A percentile compares a stretch with the other conserved stretches of the same genome.
Conservation (phyloP, 2,888 invertebrate species). For the Idaea dimidiata region DNA sequence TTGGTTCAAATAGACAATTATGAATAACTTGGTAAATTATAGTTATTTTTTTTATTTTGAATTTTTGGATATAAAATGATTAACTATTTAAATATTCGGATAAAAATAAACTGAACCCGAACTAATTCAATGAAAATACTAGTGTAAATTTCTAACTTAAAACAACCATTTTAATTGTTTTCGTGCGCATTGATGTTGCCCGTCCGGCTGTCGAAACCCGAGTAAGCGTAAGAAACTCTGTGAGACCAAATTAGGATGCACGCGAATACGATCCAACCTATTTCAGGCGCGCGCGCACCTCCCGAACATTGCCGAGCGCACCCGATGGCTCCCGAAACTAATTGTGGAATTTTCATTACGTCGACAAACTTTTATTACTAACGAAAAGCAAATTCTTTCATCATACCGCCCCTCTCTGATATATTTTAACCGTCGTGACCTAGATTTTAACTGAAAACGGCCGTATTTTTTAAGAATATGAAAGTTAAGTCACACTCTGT, state of each 20-base stretch:
- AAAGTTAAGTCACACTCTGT: not conserved
- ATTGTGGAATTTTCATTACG: slow-evolving; percentile 59
- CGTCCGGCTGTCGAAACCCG: slow-evolving; percentile 45
- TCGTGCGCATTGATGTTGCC: slow-evolving; percentile 30
- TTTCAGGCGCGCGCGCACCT: slow-evolving; percentile 67
- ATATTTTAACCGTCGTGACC: slow-evolving; percentile 21
- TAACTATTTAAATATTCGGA: too few relatives aligned
- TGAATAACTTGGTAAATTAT: too few relatives aligned
- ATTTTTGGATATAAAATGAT: too few relatives aligned
- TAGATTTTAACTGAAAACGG: slow-evolving; percentile 25
- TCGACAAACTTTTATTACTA: slow-evolving; percentile 44
- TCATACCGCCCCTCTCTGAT: slow-evolving; percentile 26
- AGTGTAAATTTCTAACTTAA: not conserved
- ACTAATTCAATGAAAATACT: not conserved
- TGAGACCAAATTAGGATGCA: slow-evolving; percentile 83
- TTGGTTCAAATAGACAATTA: too few relatives aligned
- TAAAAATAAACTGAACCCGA: too few relatives aligned
- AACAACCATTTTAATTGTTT: not conserved
- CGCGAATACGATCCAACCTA: slow-evolving; percentile 58
- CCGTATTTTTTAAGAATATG: not conserved
- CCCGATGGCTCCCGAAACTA: slow-evolving; percentile 62
- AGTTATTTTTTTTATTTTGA: too few relatives aligned
- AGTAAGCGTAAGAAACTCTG: slow-evolving; percentile 60
- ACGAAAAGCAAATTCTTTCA: slow-evolving; percentile 34
- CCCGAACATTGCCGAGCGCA: slow-evolving; percentile 48